Evolutionary conservation across 2,888 invertebrate species (phyloP).

Genomic region (Arctia plantaginis): DNA sequence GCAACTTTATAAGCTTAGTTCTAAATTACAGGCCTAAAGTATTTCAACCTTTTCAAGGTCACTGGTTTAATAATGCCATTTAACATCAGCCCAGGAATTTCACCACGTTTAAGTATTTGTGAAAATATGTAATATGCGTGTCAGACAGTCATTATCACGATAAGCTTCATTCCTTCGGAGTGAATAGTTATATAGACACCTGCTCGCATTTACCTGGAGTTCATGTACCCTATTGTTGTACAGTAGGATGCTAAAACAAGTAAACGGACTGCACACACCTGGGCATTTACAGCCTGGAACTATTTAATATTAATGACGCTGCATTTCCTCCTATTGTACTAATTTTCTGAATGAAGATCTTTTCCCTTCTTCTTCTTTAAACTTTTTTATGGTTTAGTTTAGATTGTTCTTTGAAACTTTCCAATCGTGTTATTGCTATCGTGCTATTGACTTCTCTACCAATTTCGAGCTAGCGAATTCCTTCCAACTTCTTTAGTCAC

Average conservation of each 20-base stretch:
- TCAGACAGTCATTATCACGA: conserved; percentile 2
- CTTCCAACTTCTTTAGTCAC: too few species aligned
- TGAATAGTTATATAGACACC: neutral
- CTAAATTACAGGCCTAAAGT: neutral
- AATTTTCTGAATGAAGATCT: too few species aligned
- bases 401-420: too few species aligned
- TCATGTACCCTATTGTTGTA: neutral
- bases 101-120: neutral
- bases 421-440: too few species aligned
- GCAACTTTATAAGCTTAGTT: neutral
- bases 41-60: neutral
- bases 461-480: too few species aligned
- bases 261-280: too few species aligned
- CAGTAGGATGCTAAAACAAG: neutral
- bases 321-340: too few species aligned
- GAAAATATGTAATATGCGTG: conserved; percentile 11
- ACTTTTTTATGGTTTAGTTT: too few species aligned
- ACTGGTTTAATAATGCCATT: neutral
- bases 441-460: too few species aligned
- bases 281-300: neutral
- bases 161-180: neutral
- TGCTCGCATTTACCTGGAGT: neutral
- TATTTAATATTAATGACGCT: neutral
- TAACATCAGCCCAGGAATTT: neutral
- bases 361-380: too few species aligned